Evolutionary conservation across 1,140 invertebrate species (phyloP).

Genomic region (Mamestra configurata): DNA sequence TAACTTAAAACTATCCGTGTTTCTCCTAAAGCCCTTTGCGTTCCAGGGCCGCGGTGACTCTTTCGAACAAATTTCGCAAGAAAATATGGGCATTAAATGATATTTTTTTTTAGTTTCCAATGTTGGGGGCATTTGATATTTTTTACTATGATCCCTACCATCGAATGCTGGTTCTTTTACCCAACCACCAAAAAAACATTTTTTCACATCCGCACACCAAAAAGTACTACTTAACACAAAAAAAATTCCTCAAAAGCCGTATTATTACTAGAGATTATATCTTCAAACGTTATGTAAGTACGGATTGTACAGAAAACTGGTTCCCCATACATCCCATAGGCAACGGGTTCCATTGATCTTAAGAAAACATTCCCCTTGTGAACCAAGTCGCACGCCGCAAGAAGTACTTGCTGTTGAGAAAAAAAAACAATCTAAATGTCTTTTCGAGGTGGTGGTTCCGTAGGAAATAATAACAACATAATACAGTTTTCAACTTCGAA

Average conservation of each 20-base stretch:
- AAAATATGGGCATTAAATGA: too few species aligned
- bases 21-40: too few species aligned
- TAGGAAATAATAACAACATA: neutral
- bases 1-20: too few species aligned
- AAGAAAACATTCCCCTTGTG: constrained; percentile 30
- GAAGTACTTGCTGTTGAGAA: constrained; percentile 27
- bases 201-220: neutral
- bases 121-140: too few species aligned
- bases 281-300: constrained; percentile 45
- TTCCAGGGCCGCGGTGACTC: too few species aligned
- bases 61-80: too few species aligned
- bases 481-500: too few species aligned
- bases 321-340: constrained; percentile 3
- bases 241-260: neutral
- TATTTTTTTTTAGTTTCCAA: too few species aligned
- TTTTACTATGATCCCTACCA: too few species aligned
- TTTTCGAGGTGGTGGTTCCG: neutral
- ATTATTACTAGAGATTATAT: constrained; percentile 35
- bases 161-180: too few species aligned
- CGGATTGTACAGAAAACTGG: constrained; percentile 30
- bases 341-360: constrained; percentile 46
- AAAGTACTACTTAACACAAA: neutral
- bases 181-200: neutral
- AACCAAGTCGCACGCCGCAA: constrained; percentile 26
- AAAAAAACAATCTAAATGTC: constrained; percentile 22